Evolutionary conservation across 2,888 invertebrate genomes (phyloP).

Genomic region (Conistra vaccinii): DNA sequence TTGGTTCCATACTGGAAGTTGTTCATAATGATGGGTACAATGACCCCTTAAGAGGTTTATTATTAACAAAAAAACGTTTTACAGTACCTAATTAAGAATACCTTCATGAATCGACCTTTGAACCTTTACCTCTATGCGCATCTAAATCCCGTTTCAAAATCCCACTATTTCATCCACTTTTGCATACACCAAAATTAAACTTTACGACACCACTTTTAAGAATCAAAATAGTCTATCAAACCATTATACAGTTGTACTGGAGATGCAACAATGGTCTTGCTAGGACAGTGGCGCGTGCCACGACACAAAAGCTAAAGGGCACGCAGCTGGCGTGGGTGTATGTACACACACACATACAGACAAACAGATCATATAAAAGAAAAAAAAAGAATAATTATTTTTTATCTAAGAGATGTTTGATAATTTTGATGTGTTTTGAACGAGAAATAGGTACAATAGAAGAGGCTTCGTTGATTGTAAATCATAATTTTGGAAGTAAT

Average conservation of each 20-base stretch:
- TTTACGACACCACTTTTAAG: constrained; percentile 22
- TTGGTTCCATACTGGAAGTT: too few relatives aligned
- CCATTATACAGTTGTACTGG: constrained; percentile 45
- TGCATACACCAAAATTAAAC: constrained; percentile 10
- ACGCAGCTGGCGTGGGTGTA: constrained; percentile 86
- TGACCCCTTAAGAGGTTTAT: too few relatives aligned
- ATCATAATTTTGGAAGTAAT: neutral
- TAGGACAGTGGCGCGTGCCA: constrained; percentile 85
- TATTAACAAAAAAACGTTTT: too few relatives aligned
- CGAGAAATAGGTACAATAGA: neutral
- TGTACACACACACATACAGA: constrained; percentile 68
- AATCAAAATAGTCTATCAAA: constrained; percentile 28
- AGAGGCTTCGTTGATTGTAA: neutral
- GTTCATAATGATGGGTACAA: too few relatives aligned
- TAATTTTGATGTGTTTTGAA: too few relatives aligned
- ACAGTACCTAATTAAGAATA: neutral
- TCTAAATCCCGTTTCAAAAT: constrained; percentile 21
- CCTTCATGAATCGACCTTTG: neutral
- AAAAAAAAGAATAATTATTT: constrained; percentile 54
- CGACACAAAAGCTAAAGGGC: constrained; percentile 80
- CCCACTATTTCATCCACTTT: neutral
- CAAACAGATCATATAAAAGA: constrained; percentile 21
- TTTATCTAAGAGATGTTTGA: constrained; percentile 31
- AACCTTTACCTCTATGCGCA: constrained; percentile 14
- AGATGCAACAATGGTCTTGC: constrained; percentile 72